Evolutionary conservation across 1,140 invertebrate species (phyloP).

Genomic region (Trachymyrmex septentrionalis): DNA sequence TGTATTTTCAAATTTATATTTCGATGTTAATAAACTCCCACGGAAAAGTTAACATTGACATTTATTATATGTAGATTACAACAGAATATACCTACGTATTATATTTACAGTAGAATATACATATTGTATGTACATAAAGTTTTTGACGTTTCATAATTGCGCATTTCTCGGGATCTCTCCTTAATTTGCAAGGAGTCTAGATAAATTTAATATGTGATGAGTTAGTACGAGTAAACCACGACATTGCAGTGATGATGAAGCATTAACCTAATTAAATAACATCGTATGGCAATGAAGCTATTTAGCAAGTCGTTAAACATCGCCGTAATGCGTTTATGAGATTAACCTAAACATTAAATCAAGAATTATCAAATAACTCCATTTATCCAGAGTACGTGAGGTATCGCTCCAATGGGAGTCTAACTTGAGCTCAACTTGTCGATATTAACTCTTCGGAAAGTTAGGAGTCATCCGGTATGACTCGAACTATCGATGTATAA

Average conservation of each 20-base stretch:
- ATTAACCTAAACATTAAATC: slow-evolving; percentile 33
- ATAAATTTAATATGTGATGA: slow-evolving; percentile 37
- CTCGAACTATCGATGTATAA: slow-evolving; percentile 46
- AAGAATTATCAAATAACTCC: slow-evolving; percentile 32
- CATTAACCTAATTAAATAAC: slow-evolving; percentile 43
- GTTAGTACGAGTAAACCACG: background rate
- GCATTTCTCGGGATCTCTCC: background rate
- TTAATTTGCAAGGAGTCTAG: slow-evolving; percentile 8
- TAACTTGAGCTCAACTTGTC: slow-evolving; percentile 52
- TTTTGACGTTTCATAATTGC: slow-evolving; percentile 13
- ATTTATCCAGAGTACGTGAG: slow-evolving; percentile 1
- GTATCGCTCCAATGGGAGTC: background rate
- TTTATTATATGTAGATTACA: background rate
- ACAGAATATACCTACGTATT: background rate
- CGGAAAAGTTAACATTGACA: background rate
- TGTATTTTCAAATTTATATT: background rate
- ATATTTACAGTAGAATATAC: no score
- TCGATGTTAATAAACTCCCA: background rate
- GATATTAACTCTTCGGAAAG: slow-evolving; percentile 39
- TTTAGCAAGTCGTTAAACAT: slow-evolving; percentile 6
- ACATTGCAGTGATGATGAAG: slow-evolving; percentile 18
- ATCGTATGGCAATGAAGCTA: slow-evolving; percentile 1
- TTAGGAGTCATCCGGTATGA: slow-evolving; percentile 41
- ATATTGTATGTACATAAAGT: slow-evolving; percentile 1
- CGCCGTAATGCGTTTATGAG: background rate